Evolutionary conservation across 2,797 vertebrate species (phyloP).

Genomic region (Coccyzus lansbergi): DNA sequence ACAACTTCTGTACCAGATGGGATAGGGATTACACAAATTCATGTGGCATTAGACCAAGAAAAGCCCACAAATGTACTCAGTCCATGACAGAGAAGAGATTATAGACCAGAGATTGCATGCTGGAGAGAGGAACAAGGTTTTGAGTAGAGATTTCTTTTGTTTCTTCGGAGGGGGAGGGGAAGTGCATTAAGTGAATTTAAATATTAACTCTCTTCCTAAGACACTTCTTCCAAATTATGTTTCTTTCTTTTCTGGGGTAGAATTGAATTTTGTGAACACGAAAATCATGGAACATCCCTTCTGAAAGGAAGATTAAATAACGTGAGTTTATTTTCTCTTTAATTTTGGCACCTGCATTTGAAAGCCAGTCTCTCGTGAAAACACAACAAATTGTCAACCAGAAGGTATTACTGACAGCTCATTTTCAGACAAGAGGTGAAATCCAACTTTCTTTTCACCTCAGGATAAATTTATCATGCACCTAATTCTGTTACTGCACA

Average conservation of each 20-base stretch:
- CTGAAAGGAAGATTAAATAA: neutral
- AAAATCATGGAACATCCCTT: neutral
- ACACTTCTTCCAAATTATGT: neutral
- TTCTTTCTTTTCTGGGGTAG: neutral
- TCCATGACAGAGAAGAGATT: neutral
- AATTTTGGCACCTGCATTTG: neutral
- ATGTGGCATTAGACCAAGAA: neutral
- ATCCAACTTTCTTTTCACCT: neutral
- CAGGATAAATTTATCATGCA: neutral
- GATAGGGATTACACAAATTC: constrained; percentile 9
- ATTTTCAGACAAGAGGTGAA: neutral
- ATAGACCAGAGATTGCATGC: neutral
- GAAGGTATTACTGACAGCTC: neutral
- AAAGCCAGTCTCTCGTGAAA: neutral
- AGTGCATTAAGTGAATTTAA: neutral
- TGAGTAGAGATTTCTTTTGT: neutral
- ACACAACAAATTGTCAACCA: neutral
- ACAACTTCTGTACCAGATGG: neutral
- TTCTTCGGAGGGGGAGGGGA: no score
- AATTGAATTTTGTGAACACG: neutral
- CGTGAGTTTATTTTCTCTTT: neutral
- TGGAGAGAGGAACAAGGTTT: neutral
- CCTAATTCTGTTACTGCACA: neutral
- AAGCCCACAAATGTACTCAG: neutral
- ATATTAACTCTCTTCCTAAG: neutral